Evolutionary conservation across 2,797 vertebrate species (phyloP).

Genomic region (Lophius americanus): DNA sequence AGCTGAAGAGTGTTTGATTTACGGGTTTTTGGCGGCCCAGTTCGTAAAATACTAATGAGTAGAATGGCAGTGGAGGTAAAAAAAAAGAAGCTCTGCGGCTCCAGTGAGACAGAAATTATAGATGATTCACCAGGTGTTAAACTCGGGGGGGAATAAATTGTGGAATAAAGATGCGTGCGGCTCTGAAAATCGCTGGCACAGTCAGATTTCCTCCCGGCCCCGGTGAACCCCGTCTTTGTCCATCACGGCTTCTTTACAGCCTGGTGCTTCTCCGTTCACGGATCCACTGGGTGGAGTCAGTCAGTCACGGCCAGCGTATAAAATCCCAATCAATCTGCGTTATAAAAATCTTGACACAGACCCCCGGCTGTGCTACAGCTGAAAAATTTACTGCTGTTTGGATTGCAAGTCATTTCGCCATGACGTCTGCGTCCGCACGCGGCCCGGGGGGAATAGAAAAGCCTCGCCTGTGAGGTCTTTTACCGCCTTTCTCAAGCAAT

Average conservation of each 20-base stretch:
- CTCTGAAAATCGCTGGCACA: constrained; percentile 48
- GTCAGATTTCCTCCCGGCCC: constrained; percentile 47
- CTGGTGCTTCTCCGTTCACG: constrained; percentile 62
- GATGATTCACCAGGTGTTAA: constrained; percentile 53
- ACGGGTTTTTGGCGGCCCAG: constrained; percentile 20
- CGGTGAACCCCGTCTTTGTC: constrained; percentile 56
- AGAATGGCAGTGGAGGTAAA: constrained; percentile 13
- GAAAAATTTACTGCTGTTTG: constrained; percentile 76
- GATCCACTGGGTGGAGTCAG: constrained; percentile 70
- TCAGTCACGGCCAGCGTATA: constrained; percentile 69
- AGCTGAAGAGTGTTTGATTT: constrained; percentile 24
- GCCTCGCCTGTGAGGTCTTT: constrained; percentile 39
- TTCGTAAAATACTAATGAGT: constrained; percentile 43
- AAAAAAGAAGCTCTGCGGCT: constrained; percentile 12
- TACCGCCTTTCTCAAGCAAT: constrained; percentile 38
- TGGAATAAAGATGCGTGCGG: constrained; percentile 49
- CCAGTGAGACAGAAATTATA: constrained; percentile 54
- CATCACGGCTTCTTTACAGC: constrained; percentile 63
- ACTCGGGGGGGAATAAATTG: constrained; percentile 50
- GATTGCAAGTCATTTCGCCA: constrained; percentile 65
- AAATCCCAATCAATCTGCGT: constrained; percentile 77
- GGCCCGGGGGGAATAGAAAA: constrained; percentile 32
- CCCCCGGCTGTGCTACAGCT: constrained; percentile 42
- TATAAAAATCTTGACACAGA: constrained; percentile 74
- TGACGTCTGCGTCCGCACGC: neutral